These are phyloP conservation scores for Toxotes jaculatrix DNA, from an alignment of 2,113 vertebrate genomes.

Conservation along the genomic window DNA sequence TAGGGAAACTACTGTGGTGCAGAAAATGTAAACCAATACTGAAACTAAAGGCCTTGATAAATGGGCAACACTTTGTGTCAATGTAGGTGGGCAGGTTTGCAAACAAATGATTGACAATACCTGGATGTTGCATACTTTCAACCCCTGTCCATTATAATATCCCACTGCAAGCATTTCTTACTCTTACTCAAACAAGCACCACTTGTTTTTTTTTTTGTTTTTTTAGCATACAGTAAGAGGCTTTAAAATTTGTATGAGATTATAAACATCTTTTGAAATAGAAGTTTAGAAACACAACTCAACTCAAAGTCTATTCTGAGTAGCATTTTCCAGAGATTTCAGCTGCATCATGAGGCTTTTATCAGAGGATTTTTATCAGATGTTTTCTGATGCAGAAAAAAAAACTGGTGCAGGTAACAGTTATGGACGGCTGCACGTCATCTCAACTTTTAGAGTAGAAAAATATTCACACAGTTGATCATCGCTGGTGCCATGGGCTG, in stretches of 20 bases:
- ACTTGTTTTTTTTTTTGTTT: background rate
- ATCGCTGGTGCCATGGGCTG: background rate
- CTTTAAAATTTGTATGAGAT: background rate
- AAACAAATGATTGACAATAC: constrained; percentile 24
- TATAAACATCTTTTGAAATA: background rate
- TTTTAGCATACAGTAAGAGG: background rate
- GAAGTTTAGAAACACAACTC: constrained; percentile 13
- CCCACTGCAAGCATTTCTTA: background rate
- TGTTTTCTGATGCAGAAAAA: background rate
- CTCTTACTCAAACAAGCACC: constrained; percentile 24
- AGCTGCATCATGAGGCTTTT: background rate
- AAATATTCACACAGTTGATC: constrained; percentile 25
- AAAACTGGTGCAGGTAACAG: background rate
- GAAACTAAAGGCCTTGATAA: constrained; percentile 72
- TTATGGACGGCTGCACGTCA: constrained; percentile 7
- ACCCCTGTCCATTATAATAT: background rate
- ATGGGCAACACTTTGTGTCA: constrained; percentile 59
- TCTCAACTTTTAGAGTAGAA: background rate
- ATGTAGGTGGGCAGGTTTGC: constrained; percentile 39
- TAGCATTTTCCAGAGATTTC: constrained; percentile 11
- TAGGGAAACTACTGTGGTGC: constrained; percentile 65
- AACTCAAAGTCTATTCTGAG: constrained; percentile 2
- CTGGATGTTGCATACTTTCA: background rate
- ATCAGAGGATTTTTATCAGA: background rate
- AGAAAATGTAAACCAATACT: constrained; percentile 78